phyloP scores from a whole-genome alignment of 2,113 vertebrate species.

The Notarius lentiginosus region DNA sequence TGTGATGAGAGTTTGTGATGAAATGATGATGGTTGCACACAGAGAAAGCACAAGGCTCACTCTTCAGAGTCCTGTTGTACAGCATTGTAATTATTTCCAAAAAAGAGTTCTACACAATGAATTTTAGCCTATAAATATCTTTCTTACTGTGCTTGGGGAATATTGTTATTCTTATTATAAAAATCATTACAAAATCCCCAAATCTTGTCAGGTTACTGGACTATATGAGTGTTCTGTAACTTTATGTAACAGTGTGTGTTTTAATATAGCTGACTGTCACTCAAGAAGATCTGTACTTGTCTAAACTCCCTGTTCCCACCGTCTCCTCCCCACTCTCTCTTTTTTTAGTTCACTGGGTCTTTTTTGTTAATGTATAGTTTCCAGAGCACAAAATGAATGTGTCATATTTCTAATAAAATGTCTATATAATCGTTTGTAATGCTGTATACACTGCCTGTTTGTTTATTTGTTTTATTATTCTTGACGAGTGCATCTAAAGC shows the following conservation, averaged over 20 bases:
- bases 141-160: slow-evolving; percentile 88
- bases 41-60: slow-evolving; percentile 86
- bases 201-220: slow-evolving; percentile 69
- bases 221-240: slow-evolving; percentile 82
- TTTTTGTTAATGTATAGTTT: slow-evolving; percentile 89
- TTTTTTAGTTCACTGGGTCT: slow-evolving; percentile 70
- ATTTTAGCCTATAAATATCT: slow-evolving; percentile 89
- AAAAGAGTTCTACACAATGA: slow-evolving; percentile 85
- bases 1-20: slow-evolving; percentile 67
- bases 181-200: slow-evolving; percentile 65
- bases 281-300: slow-evolving; percentile 60
- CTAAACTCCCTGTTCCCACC: slow-evolving; percentile 47
- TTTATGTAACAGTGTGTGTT: slow-evolving; percentile 82
- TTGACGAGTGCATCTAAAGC: background rate
- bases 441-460: slow-evolving; percentile 14
- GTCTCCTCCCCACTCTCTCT: slow-evolving; percentile 51
- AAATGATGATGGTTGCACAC: slow-evolving; percentile 65
- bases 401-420: slow-evolving; percentile 95
- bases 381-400: slow-evolving; percentile 96
- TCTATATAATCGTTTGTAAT: slow-evolving; percentile 68
- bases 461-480: background rate
- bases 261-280: slow-evolving; percentile 78
- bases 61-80: slow-evolving; percentile 81
- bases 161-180: slow-evolving; percentile 73
- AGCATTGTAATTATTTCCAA: slow-evolving; percentile 86